Base-by-base conservation (phyloP, 2,888 invertebrate genomes). In the Leucophenga montana region DNA sequence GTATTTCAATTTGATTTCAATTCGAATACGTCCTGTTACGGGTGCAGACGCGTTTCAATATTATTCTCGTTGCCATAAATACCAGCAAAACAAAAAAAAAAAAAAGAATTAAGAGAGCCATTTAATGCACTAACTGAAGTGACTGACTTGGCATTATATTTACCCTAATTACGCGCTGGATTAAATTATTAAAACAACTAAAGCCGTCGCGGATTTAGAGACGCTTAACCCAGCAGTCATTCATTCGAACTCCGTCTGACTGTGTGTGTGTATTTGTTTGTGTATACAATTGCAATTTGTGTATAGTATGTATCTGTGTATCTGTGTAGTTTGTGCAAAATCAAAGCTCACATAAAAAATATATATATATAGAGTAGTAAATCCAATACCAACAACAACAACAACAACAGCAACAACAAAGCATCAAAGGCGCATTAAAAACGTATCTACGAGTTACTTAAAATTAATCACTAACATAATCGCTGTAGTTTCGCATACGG, bases 151-250 rank as follows among this genome's bases (percentile, higher is more conserved):
- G 73, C 73, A 70, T 74, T 70, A 56, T 33, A 72, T 75, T 84
- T 85, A 85, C 77, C 83, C 85, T 85, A 86, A 86, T 86, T 86
- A 85, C 85, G 83, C 79, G 78, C 78, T 82, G 86, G 86, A 86
- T 86, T 86, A 86, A 85, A 85, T 80, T 85, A 85, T 86, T 86
- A 86, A 84, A 82, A 81, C 81, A 81, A n/a, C 75, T 82, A 78
- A 84, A 85, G 85, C 85, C 84, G 82, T 74, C 80, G 84, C 77
- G 82, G 80, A 84, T 83, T 84, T 82, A 72, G 74, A 80, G 76
- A 44, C 39, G 39, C 39, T 61, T 39, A 39, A 39, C 39, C 8
- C 39, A 39, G 39, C 66, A 39, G 33, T 44, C 39, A 27, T 27
- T 27, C 61, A 44, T 33, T 39, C n/a, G 57, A 31, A 0, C 48